Evolutionary conservation across 2,888 invertebrate genomes (phyloP).

Genomic region (Acronicta psi): DNA sequence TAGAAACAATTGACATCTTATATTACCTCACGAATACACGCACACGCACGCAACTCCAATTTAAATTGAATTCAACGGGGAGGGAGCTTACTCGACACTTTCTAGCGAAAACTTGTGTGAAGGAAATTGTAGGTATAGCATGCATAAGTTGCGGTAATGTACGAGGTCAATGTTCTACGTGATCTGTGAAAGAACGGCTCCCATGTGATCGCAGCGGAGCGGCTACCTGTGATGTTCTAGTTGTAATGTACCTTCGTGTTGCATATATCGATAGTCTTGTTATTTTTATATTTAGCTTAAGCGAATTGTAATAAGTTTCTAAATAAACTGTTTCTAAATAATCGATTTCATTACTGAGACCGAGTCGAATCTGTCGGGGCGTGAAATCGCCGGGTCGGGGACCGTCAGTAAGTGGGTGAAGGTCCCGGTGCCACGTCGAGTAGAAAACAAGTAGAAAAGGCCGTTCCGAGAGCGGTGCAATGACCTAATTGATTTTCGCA

Average conservation of each 20-base stretch:
- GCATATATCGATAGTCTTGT: conserved; percentile 63
- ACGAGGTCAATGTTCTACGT: neutral
- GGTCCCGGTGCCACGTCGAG: conserved; percentile 70
- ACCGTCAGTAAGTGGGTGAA: conserved; percentile 79
- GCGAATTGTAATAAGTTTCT: conserved; percentile 79
- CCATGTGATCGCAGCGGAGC: conserved; percentile 32
- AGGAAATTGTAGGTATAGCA: neutral
- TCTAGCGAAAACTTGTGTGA: neutral
- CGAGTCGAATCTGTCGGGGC: conserved; percentile 69
- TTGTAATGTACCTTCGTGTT: conserved; percentile 63
- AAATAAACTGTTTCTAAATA: conserved; percentile 85
- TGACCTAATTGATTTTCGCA: conserved; percentile 67
- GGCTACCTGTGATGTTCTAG: conserved; percentile 74
- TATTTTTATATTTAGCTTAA: conserved; percentile 84
- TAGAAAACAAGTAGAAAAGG: conserved; percentile 70
- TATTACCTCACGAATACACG: conserved; percentile 1
- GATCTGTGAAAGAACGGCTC: conserved; percentile 13
- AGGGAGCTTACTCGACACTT: too few relatives aligned
- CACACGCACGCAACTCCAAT: neutral
- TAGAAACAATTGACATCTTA: conserved; percentile 5
- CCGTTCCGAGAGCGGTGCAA: conserved; percentile 66
- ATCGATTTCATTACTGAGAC: conserved; percentile 77
- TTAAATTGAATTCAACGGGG: neutral
- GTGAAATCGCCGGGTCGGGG: conserved; percentile 79
- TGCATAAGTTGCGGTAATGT: neutral